Base-by-base conservation (phyloP, 2,797 vertebrate genomes). In the Tolypeutes matacus region DNA sequence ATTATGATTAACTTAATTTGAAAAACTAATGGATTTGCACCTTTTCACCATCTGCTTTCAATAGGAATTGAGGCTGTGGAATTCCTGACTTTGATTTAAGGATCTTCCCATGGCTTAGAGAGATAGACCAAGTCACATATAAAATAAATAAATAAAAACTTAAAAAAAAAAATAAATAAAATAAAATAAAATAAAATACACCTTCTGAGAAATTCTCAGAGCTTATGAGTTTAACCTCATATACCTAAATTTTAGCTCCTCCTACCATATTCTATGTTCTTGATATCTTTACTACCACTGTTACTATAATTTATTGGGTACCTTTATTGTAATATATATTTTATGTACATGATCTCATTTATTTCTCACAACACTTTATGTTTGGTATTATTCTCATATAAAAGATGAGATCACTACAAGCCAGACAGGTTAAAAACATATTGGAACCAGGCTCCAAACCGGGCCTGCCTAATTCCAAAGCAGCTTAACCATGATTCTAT, bases 331-430 rank as follows among this genome's bases (percentile, higher is more conserved):
- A 91, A 96, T 65, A 73, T 67, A 86, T 46, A 10, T 72, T 77
- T 88, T 73, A 31, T 86, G 58, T 75, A 18, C 51, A 88, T 96
- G 78, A 70, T 23, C 27, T 75, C 62, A 75, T 82, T 95, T 91
- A 21, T n/a, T 81, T 27, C 13, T 85, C 20, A 82, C 3, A 49
- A 67, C 82, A 31, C 78, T 91, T 85, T 49, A 39, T 67, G 34
- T 23, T 56, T 27, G 46, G 56, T 5, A 29, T 91, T 82, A 67
- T 96, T 95, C 25, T 86, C 12, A 58, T 76, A 58, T 87, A 81
- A 90, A 93, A 88, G 51, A 73, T 67, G 67, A 88, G 34, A 92
- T 83, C 56, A 65, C 42, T 78, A 75, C 82, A 60, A 77, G 21
- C 70, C 25, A 0, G 0, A 58, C 29, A 49, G 13, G 21, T 77